Conservation (phyloP, 2,113 vertebrate genomes). For the Embiotoca jacksoni region DNA sequence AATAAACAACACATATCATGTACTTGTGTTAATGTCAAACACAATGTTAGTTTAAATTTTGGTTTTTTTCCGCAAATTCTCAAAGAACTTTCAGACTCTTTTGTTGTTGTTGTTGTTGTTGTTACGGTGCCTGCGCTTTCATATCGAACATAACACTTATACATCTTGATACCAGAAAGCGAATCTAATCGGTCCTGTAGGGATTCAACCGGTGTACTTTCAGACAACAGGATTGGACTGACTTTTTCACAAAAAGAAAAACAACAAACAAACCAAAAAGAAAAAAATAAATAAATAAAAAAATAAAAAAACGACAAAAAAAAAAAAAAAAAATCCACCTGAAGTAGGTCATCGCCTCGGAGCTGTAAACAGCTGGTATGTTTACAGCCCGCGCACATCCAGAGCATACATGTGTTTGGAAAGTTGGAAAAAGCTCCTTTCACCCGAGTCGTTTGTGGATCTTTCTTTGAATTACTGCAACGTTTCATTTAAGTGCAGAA, state of each 20-base stretch:
- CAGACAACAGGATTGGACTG: conserved; percentile 49
- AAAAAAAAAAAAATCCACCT: conserved; percentile 56
- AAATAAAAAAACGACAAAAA: conserved; percentile 56
- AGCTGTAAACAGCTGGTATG: conserved; percentile 36
- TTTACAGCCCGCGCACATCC: background rate
- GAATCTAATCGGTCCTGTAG: conserved; percentile 50
- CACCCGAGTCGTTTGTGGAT: no score
- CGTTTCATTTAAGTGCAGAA: conserved; percentile 23
- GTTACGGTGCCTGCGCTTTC: background rate
- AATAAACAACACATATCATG: conserved; percentile 26
- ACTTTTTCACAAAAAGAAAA: conserved; percentile 46
- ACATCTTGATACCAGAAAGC: conserved; percentile 25
- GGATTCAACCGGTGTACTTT: conserved; percentile 52
- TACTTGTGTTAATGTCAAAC: conserved; percentile 35
- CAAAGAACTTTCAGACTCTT: background rate
- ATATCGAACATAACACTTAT: conserved; percentile 36
- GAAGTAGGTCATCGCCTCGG: conserved; percentile 77
- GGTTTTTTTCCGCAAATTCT: conserved; percentile 1
- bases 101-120: conserved; percentile 1
- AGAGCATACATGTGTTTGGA: background rate
- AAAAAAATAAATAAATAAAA: conserved; percentile 52
- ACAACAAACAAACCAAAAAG: conserved; percentile 53
- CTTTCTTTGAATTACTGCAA: conserved; percentile 22
- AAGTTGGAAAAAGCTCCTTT: background rate
- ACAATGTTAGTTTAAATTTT: conserved; percentile 2